Evolutionary conservation across 2,797 vertebrate genomes (phyloP).

Genomic region (Gallirallus australis): DNA sequence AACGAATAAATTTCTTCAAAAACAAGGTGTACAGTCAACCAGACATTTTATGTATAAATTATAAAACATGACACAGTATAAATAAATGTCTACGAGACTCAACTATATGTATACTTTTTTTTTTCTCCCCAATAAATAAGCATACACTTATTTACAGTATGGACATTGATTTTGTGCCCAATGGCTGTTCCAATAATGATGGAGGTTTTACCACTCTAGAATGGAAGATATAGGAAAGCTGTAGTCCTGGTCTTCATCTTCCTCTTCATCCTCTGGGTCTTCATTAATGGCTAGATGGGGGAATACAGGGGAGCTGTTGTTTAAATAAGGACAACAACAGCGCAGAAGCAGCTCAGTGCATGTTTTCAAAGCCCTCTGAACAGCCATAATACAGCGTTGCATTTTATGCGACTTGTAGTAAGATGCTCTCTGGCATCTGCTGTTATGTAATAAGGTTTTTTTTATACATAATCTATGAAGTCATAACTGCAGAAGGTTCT

Average conservation of each 20-base stretch:
- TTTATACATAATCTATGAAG: conserved; percentile 86
- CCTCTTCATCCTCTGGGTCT: conserved; percentile 96
- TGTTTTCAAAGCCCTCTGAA: conserved; percentile 88
- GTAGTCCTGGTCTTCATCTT: conserved; percentile 98
- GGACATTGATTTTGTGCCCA: conserved; percentile 92
- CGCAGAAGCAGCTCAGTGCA: conserved; percentile 92
- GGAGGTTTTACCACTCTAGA: conserved; percentile 95
- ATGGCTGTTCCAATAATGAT: conserved; percentile 87
- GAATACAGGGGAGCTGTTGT: conserved; percentile 99
- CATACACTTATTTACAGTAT: conserved; percentile 99
- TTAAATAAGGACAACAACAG: conserved; percentile 97
- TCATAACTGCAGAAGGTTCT: conserved; percentile 88
- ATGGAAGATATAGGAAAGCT: conserved; percentile 97
- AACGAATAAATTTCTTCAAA: conserved; percentile 99
- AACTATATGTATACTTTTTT: conserved; percentile 99
- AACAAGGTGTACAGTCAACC: conserved; percentile 96
- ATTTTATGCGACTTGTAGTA: conserved; percentile 84
- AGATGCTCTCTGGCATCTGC: conserved; percentile 85
- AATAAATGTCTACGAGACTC: conserved; percentile 99
- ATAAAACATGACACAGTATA: conserved; percentile 99
- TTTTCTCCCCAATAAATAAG: conserved; percentile 99
- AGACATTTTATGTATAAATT: conserved; percentile 99
- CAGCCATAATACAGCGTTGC: conserved; percentile 85
- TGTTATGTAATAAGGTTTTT: conserved; percentile 84
- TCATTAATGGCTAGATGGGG: conserved; percentile 99